Base-by-base conservation (phyloP, 2,113 vertebrate species). In the Galeopterus variegatus region DNA sequence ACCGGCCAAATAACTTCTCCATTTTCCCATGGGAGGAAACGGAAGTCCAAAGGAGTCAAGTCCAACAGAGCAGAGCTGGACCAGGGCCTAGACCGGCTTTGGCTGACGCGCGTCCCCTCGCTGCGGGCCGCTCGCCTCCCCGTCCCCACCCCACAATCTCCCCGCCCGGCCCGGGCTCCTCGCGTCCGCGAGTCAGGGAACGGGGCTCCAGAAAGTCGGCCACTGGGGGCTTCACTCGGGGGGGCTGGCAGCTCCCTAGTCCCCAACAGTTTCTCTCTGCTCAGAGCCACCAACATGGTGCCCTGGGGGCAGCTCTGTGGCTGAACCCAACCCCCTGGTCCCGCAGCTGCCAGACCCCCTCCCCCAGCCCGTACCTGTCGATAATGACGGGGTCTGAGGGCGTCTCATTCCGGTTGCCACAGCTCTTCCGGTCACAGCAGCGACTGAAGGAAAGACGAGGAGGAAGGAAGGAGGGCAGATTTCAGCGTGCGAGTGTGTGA, bases 361-460 rank as follows among this genome's bases (percentile, higher is more conserved):
- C 84, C 79, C 54, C 23, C 21, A n/a, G 62, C 52, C 48, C 12
- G 65, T 99, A 99, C 99, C 99, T 99, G 99, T 99, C 99, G 93
- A 99, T 99, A 99, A 99, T 99, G 97, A 99, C 99, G 0, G 99
- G 99, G 98, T 99, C 99, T 14, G 99, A 99, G 73, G 99, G 99
- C 0, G 99, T 99, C 99, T 99, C 99, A 56, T 99, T 99, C 95
- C 99, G 99, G 98, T 99, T 99, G 87, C 99, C 99, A 33, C 99
- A 99, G 98, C 99, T 99, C 98, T 99, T 99, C 98, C 99, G 99
- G 99, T 99, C 99, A 97, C 99, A 99, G 98, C 99, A 99, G 69
- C 99, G 99, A 98, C 99, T 99, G 93, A 8, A 87, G 93, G 73
- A 95, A 88, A 92, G 90, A 94, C 52, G 69, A 95, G 41, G 60